Base-by-base conservation (phyloP, 2,888 invertebrate genomes). In the Ormyrus labotus region DNA sequence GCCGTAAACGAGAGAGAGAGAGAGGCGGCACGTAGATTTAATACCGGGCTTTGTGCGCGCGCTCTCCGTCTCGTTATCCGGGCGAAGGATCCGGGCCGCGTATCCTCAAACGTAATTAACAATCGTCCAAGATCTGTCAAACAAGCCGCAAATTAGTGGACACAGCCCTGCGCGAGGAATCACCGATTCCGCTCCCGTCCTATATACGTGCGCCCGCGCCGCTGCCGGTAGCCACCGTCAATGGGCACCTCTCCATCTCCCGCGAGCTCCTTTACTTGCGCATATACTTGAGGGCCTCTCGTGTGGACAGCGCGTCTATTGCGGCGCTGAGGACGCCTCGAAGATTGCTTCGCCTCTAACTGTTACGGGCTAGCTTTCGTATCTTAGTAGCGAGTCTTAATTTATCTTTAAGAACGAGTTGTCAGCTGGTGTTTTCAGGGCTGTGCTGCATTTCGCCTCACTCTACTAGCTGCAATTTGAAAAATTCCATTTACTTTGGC, bases 101-200 rank as follows among this genome's bases (percentile, higher is more conserved):
- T 80, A 84, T 88, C 85, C 85, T 84, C 86, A 88, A 89, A 89
- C 88, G 87, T 89, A 88, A 90, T 90, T 89, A 89, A 89, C 89
- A 90, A 90, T 90, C 88, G 88, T 85, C 87, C 87, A 88, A 87
- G 88, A 90, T 88, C 87, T 85, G 87, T 88, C 89, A 89, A 89
- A 89, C 88, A 87, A 85, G 80, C 87, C 86, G 84, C 88, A 89
- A 89, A 89, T 90, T 88, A 88, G 88, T 89, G 87, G 87, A 87
- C 87, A 86, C 84, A 86, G 48, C 51, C 11, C 51, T 19, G 19
- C 19, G 19, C 19, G 51, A 61, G 60, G 78, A 80, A 53, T 80
- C 63, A 73, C 34, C 61, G 34, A 57, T 51, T 71, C 72, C 73
- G 19, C 19, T 19, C 69, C 55, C 57, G 73, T 67, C 65, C 19